Conservation (phyloP, 2,113 vertebrate species). For the Nasalis larvatus region DNA sequence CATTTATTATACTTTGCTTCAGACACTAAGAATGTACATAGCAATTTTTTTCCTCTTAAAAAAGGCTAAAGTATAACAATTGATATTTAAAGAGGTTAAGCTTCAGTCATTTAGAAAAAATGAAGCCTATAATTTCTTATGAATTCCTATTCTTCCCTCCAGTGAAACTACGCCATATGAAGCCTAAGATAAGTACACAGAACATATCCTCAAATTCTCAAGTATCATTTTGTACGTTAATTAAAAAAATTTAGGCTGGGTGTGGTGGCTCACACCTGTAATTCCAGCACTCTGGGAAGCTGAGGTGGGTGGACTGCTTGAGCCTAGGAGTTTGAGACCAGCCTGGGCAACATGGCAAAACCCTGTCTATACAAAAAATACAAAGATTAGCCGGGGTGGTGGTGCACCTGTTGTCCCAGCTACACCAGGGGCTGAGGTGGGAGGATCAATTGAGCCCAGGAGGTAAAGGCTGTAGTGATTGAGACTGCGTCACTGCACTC, state of each 20-base stretch:
- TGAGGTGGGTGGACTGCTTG: neutral
- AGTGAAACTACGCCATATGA: neutral
- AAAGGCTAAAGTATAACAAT: neutral
- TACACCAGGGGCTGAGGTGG: neutral
- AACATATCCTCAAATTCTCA: neutral
- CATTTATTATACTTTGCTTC: neutral
- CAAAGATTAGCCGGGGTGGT: neutral
- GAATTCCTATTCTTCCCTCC: neutral
- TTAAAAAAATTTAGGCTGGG: too few species aligned
- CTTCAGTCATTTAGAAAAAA: conserved; percentile 8
- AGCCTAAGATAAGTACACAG: neutral
- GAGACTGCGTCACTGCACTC: neutral
- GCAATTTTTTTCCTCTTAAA: conserved; percentile 3
- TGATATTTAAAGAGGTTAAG: neutral
- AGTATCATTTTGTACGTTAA: neutral
- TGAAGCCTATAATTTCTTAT: neutral
- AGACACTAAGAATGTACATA: neutral
- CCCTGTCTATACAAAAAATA: neutral
- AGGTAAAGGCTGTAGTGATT: neutral
- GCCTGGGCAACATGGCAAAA: neutral
- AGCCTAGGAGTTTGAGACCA: neutral
- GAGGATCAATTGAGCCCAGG: neutral
- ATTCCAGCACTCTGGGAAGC: neutral
- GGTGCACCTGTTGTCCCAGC: neutral
- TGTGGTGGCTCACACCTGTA: neutral